Percentiles rank a stretch among this genome's conserved stretches.
Conservation (phyloP, 2,113 vertebrate genomes). For the Malurus alboscapulatus region DNA sequence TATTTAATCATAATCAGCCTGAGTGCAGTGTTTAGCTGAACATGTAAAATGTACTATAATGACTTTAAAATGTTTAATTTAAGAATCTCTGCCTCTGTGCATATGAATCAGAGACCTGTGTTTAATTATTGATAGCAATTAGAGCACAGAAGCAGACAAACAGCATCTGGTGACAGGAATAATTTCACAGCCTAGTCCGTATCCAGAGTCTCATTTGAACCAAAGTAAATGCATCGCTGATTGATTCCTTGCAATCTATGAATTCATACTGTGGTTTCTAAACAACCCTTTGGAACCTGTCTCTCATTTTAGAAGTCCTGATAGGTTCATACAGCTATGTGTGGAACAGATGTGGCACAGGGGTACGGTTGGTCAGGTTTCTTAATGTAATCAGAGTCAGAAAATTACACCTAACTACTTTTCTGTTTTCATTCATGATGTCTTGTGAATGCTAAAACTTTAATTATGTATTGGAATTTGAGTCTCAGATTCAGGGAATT, state of each 20-base stretch:
- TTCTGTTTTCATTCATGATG: not conserved
- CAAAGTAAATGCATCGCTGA: slow-evolving; percentile 30
- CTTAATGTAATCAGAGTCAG: not conserved
- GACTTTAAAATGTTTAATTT: slow-evolving; percentile 79
- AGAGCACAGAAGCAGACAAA: slow-evolving; percentile 78
- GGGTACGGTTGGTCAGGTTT: not conserved
- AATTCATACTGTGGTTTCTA: not conserved
- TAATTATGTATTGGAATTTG: not conserved
- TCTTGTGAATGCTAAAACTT: slow-evolving; percentile 12
- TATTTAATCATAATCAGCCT: slow-evolving; percentile 75
- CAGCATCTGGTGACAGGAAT: slow-evolving; percentile 76
- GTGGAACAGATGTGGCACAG: not conserved
- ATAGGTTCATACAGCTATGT: not conserved
- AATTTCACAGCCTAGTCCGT: not conserved
- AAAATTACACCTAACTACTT: not conserved
- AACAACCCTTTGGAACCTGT: not conserved
- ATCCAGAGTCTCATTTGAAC: slow-evolving; percentile 17
- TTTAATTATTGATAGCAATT: slow-evolving; percentile 82
- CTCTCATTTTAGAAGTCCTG: not conserved
- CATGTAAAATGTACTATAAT: slow-evolving; percentile 72
- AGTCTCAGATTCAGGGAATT: not conserved
- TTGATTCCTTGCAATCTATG: not conserved
- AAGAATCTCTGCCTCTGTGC: slow-evolving; percentile 70
- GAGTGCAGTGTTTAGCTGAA: slow-evolving; percentile 66
- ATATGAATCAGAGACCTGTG: slow-evolving; percentile 76